Evolutionary conservation across 1,140 invertebrate species (phyloP), one percentile per base, ranked within the genome.

Genomic region (Drosophila leontia): DNA sequence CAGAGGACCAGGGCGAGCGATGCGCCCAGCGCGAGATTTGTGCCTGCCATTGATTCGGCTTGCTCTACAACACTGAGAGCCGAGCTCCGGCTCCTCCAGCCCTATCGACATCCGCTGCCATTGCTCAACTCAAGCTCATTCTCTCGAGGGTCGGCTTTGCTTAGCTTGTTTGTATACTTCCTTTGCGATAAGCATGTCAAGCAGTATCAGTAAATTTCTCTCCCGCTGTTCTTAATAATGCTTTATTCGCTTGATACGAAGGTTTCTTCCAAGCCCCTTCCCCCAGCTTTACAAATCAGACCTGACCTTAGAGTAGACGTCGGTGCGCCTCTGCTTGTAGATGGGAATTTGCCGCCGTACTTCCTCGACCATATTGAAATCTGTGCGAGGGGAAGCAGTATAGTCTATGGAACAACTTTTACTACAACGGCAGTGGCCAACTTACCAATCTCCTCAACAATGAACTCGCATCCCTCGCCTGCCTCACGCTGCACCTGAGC

Each of bases 271-370:
- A 60, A 26, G 17, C 37, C 47, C 26, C 48, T 50, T 0, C 26
- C 15, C 26, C 26, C 26, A 50, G 26, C 26, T 7, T 42, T 65
- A 69, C 53, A 51, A 42, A 15, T 64, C 60, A 35, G 35, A 50
- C 34, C 50, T 53, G 34, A 59, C 83, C 57, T 53, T 64, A 15
- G 67, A 94, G 91, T 98, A 98, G 7, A 98, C 77, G 92, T 98
- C 97, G 2, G 94, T 95, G 75, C 97, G 95, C 77, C 96, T 94
- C 93, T 98, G 98, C 37, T 92, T 92, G 59, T 93, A 94, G 32
- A 97, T 94, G 12, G 98, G 97, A 85, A 99, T 97, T 93, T 97
- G 96, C 37, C 94, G 93, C 71, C 97, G 94, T 1, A 98, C 95
- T 88, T 97, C 95, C 44, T 97, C 94, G 34, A 97, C 94, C 68